A percentile compares a stretch with the other conserved stretches of the same genome.
These are phyloP conservation scores for Orchestia grillus DNA, from an alignment of 1,140 invertebrate genomes.

Conservation along the genomic window DNA sequence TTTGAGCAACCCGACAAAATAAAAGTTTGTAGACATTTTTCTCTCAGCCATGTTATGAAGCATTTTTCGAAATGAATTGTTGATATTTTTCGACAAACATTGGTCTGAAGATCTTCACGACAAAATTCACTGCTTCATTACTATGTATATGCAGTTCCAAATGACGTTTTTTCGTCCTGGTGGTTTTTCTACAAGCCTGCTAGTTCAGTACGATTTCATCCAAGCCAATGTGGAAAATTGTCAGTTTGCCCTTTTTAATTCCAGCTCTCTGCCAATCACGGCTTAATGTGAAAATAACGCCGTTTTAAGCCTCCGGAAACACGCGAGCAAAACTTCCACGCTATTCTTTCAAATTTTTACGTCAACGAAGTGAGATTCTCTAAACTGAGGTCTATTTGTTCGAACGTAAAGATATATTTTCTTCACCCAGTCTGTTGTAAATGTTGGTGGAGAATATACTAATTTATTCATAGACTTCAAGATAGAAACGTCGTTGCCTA, in stretches of 20 bases:
- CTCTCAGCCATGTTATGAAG: too few species aligned
- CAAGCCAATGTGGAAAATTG: too few species aligned
- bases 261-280: neutral
- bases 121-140: too few species aligned
- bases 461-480: conserved; percentile 18
- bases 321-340: neutral
- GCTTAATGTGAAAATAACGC: neutral
- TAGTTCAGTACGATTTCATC: too few species aligned
- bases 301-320: neutral
- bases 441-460: neutral
- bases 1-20: too few species aligned
- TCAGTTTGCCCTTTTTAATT: neutral
- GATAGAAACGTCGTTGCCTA: conserved; percentile 1
- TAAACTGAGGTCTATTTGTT: neutral
- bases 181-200: too few species aligned
- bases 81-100: too few species aligned
- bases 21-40: too few species aligned
- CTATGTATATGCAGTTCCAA: too few species aligned
- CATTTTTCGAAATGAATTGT: too few species aligned
- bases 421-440: neutral
- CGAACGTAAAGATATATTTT: neutral
- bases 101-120: too few species aligned
- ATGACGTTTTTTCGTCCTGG: too few species aligned
- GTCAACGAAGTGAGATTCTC: neutral
- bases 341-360: neutral